Evolutionary conservation across 2,888 invertebrate genomes (phyloP).

Genomic region (Platerodrilus igneus): DNA sequence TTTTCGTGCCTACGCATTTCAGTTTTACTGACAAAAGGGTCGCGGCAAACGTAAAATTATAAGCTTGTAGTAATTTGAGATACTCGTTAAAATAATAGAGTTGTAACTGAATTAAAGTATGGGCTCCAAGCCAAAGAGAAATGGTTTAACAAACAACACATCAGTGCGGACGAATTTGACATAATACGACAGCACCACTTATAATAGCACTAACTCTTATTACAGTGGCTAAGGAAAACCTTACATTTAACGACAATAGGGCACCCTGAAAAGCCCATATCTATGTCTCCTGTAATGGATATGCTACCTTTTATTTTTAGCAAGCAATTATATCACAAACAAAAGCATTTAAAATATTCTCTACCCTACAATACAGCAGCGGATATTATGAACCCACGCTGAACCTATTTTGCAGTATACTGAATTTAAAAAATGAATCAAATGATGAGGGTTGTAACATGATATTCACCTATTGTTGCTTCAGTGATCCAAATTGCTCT

Average conservation of each 20-base stretch:
- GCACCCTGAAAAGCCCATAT: no score
- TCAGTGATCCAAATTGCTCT: no score
- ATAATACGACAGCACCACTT: slow-evolving; percentile 1
- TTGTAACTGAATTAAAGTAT: slow-evolving; percentile 39
- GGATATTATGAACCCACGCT: slow-evolving; percentile 11
- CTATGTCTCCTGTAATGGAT: slow-evolving; percentile 28
- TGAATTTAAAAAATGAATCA: slow-evolving; percentile 14
- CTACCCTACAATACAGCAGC: slow-evolving; percentile 9
- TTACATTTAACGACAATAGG: slow-evolving; percentile 17
- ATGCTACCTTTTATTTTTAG: slow-evolving; percentile 27
- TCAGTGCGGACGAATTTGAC: no score
- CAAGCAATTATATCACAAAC: slow-evolving; percentile 30
- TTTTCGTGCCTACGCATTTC: no score
- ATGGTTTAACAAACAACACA: slow-evolving; percentile 23
- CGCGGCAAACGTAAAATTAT: slow-evolving; percentile 19
- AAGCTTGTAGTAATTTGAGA: slow-evolving; percentile 21
- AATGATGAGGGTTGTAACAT: slow-evolving; percentile 20
- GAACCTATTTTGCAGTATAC: slow-evolving; percentile 7
- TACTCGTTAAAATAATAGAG: slow-evolving; percentile 38
- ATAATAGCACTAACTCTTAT: slow-evolving; percentile 2
- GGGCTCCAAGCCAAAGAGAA: slow-evolving; percentile 32
- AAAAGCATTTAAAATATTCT: slow-evolving; percentile 27
- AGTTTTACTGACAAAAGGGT: no score
- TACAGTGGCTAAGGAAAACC: slow-evolving; percentile 7
- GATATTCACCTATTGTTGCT: no score